phyloP scores from a whole-genome alignment of 2,888 invertebrate genomes.

The Synanthedon myopaeformis region DNA sequence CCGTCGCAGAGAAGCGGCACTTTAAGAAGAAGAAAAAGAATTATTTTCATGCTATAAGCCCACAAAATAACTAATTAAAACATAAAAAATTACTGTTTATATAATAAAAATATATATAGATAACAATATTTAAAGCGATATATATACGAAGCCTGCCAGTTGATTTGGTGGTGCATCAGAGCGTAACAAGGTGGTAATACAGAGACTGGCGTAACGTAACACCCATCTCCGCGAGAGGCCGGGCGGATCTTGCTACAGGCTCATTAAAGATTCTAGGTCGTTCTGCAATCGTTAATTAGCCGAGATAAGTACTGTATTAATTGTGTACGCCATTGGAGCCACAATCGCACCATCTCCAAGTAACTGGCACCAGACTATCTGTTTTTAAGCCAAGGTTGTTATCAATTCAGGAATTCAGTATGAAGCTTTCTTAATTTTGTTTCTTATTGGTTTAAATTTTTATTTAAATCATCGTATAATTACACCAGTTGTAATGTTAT shows the following conservation, averaged over 20 bases:
- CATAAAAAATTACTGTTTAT: too few relatives aligned
- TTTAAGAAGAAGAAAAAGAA: too few relatives aligned
- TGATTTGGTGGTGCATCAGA: neutral
- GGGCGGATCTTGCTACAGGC: constrained; percentile 56
- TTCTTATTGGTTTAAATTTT: neutral
- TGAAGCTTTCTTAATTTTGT: neutral
- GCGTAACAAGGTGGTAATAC: neutral
- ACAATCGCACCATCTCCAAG: constrained; percentile 48
- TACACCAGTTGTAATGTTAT: too few relatives aligned
- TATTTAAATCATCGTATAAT: too few relatives aligned
- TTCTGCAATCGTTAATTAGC: constrained; percentile 64
- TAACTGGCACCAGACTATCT: neutral
- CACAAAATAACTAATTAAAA: too few relatives aligned
- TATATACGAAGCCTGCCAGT: neutral
- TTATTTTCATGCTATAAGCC: too few relatives aligned
- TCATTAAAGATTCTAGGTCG: constrained; percentile 69
- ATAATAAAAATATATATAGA: too few relatives aligned
- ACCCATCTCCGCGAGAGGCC: neutral
- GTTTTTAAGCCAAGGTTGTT: neutral
- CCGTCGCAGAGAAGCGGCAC: too few relatives aligned
- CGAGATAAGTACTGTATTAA: constrained; percentile 64
- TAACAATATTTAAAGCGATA: too few relatives aligned
- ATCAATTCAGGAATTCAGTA: neutral
- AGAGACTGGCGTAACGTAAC: neutral
- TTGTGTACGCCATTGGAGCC: constrained; percentile 59